Percentiles rank a stretch among this genome's conserved stretches.
phyloP scores from a whole-genome alignment of 2,888 invertebrate species.

The Dexiosoma caninum region DNA sequence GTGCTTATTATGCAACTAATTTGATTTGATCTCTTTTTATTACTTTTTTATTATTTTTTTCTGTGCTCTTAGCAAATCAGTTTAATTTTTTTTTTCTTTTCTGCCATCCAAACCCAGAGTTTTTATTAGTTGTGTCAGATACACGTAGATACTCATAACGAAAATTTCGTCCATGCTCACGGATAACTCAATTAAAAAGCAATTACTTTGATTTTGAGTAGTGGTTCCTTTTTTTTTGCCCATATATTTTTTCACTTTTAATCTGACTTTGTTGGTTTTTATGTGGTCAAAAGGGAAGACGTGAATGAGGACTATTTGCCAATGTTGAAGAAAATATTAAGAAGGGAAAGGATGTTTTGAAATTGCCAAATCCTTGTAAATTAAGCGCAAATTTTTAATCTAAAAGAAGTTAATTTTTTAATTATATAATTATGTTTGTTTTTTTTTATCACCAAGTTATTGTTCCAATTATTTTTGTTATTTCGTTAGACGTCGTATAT shows the following conservation, averaged over 20 bases:
- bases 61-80: not conserved
- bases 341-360: too few relatives aligned
- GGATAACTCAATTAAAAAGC: constrained; percentile 37
- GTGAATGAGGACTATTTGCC: too few relatives aligned
- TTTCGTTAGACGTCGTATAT: too few relatives aligned
- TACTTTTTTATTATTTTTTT: not conserved
- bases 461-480: too few relatives aligned
- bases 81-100: not conserved
- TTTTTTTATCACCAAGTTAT: too few relatives aligned
- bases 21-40: not conserved
- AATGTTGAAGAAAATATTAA: too few relatives aligned
- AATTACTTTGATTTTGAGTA: constrained; percentile 25
- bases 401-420: too few relatives aligned
- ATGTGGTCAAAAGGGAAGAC: too few relatives aligned
- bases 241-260: not conserved
- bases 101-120: not conserved
- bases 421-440: not conserved
- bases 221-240: not conserved
- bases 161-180: not conserved
- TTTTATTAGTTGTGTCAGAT: not conserved
- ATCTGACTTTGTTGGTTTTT: too few relatives aligned
- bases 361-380: too few relatives aligned
- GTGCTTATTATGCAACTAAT: too few relatives aligned
- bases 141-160: not conserved
- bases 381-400: too few relatives aligned